Evolutionary conservation across 2,888 invertebrate genomes (phyloP), one percentile per base, ranked within the genome.

Genomic region (Agapostemon virescens): DNA sequence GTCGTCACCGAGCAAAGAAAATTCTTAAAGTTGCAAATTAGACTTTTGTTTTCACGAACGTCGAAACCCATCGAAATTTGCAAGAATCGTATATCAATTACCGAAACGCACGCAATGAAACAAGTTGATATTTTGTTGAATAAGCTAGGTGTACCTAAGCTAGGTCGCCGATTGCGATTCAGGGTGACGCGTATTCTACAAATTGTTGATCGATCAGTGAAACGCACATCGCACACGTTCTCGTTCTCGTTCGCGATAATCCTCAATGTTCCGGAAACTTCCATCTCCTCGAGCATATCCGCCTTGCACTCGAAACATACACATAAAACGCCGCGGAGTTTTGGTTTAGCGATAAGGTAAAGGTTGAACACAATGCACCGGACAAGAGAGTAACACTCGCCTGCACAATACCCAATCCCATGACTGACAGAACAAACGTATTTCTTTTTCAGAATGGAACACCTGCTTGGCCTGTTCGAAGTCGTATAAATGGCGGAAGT

Each of bases 401-500:
- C 67, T 36, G 55, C n/a, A 1, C n/a, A n/a, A n/a, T 20, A 11
- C 63, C 20, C 36, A 40, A 52, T 3, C 66, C 58, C 42, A 49
- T 67, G 23, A 69, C 55, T 86, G 82, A 86, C 80, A 17, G 42
- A 6, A 63, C 74, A 69, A 77, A 77, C 84, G 72, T 74, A 71
- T 83, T 88, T 86, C 79, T 88, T 88, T 92, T 91, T 63, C 92
- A 92, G 92, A 89, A 67, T 87, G 72, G 85, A 88, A 89, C 83
- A 88, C 86, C 67, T 93, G 93, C 85, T 83, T 90, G 81, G 91
- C 91, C 77, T 93, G 93, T 77, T 88, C 88, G 40, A 93, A 92
- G 72, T 88, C 91, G 17, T 93, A 93, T 89, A 93, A 92, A 78
- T 92, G 93, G 91, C 92, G 89, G 86, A 92, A 92, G 73, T 92